Base-by-base conservation (phyloP, 2,113 vertebrate genomes). In the Paedocypris sp. region DNA sequence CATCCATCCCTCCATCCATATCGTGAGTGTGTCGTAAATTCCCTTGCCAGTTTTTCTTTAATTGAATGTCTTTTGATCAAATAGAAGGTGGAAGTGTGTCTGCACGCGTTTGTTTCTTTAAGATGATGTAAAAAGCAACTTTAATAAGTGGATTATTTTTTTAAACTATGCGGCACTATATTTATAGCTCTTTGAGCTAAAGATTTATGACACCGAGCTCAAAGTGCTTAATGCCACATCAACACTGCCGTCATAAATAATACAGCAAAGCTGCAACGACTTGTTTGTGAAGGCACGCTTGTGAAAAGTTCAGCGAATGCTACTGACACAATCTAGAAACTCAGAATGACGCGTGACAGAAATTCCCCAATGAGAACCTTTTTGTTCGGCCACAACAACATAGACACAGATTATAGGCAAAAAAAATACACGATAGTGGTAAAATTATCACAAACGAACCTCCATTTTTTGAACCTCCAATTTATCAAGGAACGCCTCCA, bases 141-240 rank as follows among this genome's bases (percentile, higher is more conserved):
- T 47, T 53, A 64, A 60, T 35, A 42, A 32, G 49, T 38, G 20
- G 13, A 53, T 64, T 59, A 28, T 12, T 12, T 2, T 48, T 22
- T 58, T 18, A 28, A 62, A 39, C 22, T 19, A 48, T 54, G 23
- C 41, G 41, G 47, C 22, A 41, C 7, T 7, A 28, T 8, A 35
- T 41, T 60, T 51, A 28, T 28, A 58, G 51, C 5, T 6, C 23
- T n/a, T n/a, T 46, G 4, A 6, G 12, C 25, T 31, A 38, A 13
- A 46, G 46, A 64, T 61, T 39, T 59, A 63, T 59, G 60, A 26
- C 41, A 11, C 33, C 7, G 28, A 33, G 25, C 36, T 38, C 45
- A 6, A 63, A 22, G 46, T 42, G 53, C 43, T 59, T 52, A 53
- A 68, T 20, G 23, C 4, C 12, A 11, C 36, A 46, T 62, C 38